Evolutionary conservation across 2,113 vertebrate genomes (phyloP), one percentile per base, ranked within the genome.

Genomic region (Alaudala cheleensis): DNA sequence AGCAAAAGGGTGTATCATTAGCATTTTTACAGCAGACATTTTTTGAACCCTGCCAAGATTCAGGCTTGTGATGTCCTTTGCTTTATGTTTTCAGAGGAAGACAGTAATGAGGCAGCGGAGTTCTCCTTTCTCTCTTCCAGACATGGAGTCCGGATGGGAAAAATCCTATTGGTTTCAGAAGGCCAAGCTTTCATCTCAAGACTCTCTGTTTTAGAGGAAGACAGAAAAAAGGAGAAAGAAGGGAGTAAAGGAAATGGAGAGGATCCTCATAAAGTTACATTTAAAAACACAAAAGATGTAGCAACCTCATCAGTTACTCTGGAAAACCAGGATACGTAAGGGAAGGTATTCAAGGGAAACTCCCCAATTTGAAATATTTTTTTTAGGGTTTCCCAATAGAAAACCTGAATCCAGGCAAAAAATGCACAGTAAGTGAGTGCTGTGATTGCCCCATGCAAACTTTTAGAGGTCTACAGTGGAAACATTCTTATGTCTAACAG

Each of bases 31-130:
- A 73, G 44, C 39, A 60, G 50, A 80, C 29, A 64, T 86, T 93
- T 90, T 94, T 83, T 91, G 67, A 94, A 88, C 28, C 40, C 67
- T 81, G 82, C 34, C 88, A 93, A 83, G 88, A 93, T 88, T 54
- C 49, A 88, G 56, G 44, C 1, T 0, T 73, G 42, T 81, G 71
- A 93, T 70, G 12, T 81, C 72, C 28, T 92, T 82, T 64, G 47
- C 44, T 90, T 82, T 90, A 88, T 1, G 0, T 73, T 91, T 94
- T 86, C 71, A 92, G 81, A 88, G 45, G 50, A 94, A 67, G 47
- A 85, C 8, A 82, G 51, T 88, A 92, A 90, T 60, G 61, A 95
- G 71, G 17, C 37, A 79, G 29, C 50, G 58, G 39, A 56, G 25
- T 17, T 94, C 60, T 90, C 61, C 77, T 47, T 96, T 92, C 74